phyloP scores from a whole-genome alignment of 2,797 vertebrate species.

The Rhinogobio ventralis region DNA sequence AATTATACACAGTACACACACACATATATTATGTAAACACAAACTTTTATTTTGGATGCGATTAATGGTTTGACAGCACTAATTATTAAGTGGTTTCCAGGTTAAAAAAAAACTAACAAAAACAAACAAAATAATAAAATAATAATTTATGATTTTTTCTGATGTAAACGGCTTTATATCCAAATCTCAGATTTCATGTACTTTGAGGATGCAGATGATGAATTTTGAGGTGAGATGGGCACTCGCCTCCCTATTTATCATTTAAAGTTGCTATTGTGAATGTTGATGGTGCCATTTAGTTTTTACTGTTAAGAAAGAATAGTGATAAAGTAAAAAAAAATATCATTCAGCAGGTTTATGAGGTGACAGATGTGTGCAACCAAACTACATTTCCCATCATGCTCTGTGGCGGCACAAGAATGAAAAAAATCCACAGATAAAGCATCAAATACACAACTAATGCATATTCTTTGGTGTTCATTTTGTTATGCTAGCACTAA shows the following conservation, averaged over 20 bases:
- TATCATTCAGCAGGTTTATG: background rate
- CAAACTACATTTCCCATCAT: conserved; percentile 5
- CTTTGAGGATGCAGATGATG: background rate
- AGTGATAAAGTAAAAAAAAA: background rate
- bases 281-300: background rate
- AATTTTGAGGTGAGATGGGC: too few relatives aligned
- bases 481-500: background rate
- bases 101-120: background rate
- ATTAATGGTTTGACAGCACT: too few relatives aligned
- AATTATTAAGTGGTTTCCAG: background rate
- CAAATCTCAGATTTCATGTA: too few relatives aligned
- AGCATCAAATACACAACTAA: background rate
- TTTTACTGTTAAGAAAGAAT: background rate
- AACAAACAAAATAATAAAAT: background rate
- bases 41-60: too few relatives aligned
- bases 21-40: too few relatives aligned
- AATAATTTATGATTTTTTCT: background rate
- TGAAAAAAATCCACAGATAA: background rate
- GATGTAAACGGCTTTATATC: too few relatives aligned
- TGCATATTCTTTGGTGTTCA: background rate
- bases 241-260: background rate
- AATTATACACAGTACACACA: too few relatives aligned
- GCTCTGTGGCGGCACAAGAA: background rate
- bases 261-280: background rate
- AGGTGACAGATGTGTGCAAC: background rate